A percentile compares a stretch with the other conserved stretches of the same genome.
Evolutionary conservation across 2,113 vertebrate species (phyloP).

Genomic region (Callaeas wilsoni): DNA sequence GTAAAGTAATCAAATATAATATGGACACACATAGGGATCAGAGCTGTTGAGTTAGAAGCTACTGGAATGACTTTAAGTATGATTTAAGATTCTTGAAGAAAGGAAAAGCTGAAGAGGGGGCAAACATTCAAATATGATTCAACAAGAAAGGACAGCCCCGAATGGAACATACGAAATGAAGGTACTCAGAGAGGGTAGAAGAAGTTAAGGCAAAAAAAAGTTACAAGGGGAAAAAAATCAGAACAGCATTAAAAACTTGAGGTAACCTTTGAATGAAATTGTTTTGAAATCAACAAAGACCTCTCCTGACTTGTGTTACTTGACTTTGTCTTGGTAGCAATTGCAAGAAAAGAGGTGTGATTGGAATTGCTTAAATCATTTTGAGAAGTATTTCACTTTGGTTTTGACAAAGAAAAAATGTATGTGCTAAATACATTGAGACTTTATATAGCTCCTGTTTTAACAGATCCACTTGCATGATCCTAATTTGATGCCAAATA

Average conservation of each 20-base stretch:
- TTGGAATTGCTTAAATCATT: background rate
- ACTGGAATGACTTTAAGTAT: background rate
- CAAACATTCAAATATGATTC: background rate
- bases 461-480: background rate
- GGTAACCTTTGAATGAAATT: background rate
- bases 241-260: background rate
- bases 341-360: background rate
- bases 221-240: background rate
- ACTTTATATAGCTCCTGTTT: background rate
- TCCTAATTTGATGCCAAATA: background rate
- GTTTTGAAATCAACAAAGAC: background rate
- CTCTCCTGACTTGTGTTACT: background rate
- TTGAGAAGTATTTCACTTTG: background rate
- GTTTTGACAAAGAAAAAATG: background rate
- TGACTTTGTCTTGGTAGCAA: background rate
- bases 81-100: background rate
- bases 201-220: background rate
- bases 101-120: background rate
- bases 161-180: background rate
- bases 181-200: background rate
- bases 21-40: background rate
- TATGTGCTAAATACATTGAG: background rate
- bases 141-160: background rate
- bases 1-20: constrained; percentile 12
- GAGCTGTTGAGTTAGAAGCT: background rate